These are phyloP conservation scores for Anabas testudineus DNA, from an alignment of 2,797 vertebrate genomes.

Conservation along the genomic window DNA sequence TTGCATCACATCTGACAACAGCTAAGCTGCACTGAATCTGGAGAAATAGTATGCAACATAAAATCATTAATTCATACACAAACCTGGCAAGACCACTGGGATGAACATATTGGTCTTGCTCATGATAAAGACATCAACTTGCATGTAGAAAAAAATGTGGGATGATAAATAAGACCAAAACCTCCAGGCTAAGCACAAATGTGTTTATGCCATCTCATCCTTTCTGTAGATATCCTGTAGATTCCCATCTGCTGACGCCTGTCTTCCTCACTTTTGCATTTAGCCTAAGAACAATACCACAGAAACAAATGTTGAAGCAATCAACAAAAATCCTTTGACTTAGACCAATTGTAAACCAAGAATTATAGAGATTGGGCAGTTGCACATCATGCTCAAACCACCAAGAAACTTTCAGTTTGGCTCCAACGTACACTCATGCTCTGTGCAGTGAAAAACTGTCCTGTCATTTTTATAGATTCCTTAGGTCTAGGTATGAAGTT, in stretches of 20 bases:
- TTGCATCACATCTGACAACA: not conserved
- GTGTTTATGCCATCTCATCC: not conserved
- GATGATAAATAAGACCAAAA: too few species aligned
- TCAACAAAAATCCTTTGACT: not conserved
- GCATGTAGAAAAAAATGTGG: not conserved
- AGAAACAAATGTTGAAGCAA: too few species aligned
- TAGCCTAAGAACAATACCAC: too few species aligned
- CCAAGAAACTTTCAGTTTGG: not conserved
- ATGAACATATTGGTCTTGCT: not conserved
- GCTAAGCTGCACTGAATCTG: not conserved
- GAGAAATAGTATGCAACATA: not conserved
- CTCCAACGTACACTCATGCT: not conserved
- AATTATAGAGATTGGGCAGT: not conserved
- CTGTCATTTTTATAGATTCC: constrained; percentile 44
- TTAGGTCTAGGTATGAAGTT: constrained; percentile 57
- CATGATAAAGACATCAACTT: not conserved
- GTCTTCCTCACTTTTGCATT: too few species aligned
- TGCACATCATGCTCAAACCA: constrained; percentile 5
- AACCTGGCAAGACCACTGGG: not conserved
- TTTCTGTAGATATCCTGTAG: not conserved
- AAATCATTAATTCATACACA: not conserved
- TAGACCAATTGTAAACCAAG: not conserved
- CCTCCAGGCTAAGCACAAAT: not conserved
- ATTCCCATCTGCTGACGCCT: too few species aligned
- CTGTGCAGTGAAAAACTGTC: constrained; percentile 28